phyloP scores from a whole-genome alignment of 2,797 vertebrate genomes.

The Melanotaenia boesemani region DNA sequence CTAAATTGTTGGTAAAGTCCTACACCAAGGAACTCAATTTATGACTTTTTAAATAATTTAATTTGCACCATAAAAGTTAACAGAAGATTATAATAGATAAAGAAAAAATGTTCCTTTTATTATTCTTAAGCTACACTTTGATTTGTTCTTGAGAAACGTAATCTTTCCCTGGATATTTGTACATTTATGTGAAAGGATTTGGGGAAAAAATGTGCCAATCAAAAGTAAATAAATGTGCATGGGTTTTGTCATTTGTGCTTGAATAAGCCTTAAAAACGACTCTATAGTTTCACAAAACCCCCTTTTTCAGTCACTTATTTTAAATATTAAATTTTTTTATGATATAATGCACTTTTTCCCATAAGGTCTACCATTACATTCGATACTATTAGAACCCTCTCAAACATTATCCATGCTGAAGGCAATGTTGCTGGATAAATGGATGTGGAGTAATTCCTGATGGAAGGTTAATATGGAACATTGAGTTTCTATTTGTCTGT shows the following conservation, averaged over 20 bases:
- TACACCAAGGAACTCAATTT: background rate
- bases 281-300: constrained; percentile 6
- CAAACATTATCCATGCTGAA: constrained; percentile 12
- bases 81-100: background rate
- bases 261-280: constrained; percentile 4
- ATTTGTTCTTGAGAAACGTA: background rate
- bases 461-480: background rate
- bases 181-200: background rate
- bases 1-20: background rate
- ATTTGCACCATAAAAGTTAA: background rate
- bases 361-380: constrained; percentile 3
- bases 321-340: constrained; percentile 22
- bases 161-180: background rate
- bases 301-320: constrained; percentile 3
- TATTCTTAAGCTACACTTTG: too few species aligned
- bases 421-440: constrained; percentile 13
- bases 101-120: background rate
- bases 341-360: constrained; percentile 11
- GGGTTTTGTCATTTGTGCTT: background rate
- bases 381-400: background rate
- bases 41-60: background rate
- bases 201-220: background rate
- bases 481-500: constrained; percentile 10
- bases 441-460: constrained; percentile 25
- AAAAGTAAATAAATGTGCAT: background rate